phyloP scores from a whole-genome alignment of 2,797 vertebrate genomes.

The Cynopterus sphinx region DNA sequence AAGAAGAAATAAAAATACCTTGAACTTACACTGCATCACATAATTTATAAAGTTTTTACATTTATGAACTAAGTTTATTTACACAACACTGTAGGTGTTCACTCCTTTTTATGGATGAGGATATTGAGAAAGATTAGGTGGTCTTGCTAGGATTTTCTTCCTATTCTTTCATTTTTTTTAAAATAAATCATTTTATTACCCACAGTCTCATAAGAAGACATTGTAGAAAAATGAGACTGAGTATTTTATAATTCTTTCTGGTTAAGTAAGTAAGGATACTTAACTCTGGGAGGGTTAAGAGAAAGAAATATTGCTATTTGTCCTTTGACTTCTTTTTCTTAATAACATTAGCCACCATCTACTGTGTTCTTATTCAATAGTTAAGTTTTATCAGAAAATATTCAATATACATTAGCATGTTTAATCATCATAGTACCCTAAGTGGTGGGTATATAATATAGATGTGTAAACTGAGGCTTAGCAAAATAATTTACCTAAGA shows the following conservation, averaged over 20 bases:
- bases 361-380: not conserved
- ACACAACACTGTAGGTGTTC: not conserved
- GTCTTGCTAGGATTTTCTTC: not conserved
- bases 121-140: not conserved
- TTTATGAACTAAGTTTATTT: not conserved
- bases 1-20: not conserved
- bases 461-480: not conserved
- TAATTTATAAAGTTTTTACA: not conserved
- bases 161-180: not conserved
- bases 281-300: not conserved
- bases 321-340: not conserved
- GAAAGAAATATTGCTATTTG: not conserved
- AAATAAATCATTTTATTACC: constrained; percentile 24
- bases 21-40: not conserved
- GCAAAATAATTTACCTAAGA: not conserved
- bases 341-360: not conserved
- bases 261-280: not conserved
- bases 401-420: not conserved
- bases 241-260: not conserved
- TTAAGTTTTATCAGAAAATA: not conserved
- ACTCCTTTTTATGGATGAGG: not conserved
- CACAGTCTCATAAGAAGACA: not conserved
- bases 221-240: not conserved
- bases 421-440: not conserved
- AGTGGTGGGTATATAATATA: not conserved